Evolutionary conservation across 1,140 invertebrate genomes (phyloP).

Genomic region (Megalopta genalis): DNA sequence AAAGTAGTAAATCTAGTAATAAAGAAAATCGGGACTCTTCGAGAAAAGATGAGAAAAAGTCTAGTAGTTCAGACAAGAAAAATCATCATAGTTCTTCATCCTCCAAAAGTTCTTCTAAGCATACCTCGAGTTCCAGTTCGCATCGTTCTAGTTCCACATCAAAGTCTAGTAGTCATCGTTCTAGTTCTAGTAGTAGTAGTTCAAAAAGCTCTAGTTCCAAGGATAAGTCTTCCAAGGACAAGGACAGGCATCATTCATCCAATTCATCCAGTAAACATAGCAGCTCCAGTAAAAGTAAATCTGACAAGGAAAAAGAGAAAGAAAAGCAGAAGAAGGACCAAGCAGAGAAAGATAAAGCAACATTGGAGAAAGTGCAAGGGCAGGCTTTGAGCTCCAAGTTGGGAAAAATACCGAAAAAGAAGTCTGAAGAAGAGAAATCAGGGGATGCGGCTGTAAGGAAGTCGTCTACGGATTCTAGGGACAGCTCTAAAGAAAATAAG

Average conservation of each 20-base stretch:
- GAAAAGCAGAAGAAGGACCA: constrained; percentile 80
- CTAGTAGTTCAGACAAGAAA: constrained; percentile 74
- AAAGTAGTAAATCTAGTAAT: constrained; percentile 73
- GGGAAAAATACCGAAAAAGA: constrained; percentile 89
- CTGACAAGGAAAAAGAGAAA: constrained; percentile 78
- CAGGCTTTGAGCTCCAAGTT: constrained; percentile 84
- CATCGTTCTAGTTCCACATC: constrained; percentile 77
- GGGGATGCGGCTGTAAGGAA: constrained; percentile 62
- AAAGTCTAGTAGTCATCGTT: constrained; percentile 73
- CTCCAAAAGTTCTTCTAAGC: constrained; percentile 77
- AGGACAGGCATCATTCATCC: constrained; percentile 73
- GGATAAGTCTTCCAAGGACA: constrained; percentile 76
- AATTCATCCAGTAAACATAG: constrained; percentile 77
- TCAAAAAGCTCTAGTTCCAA: constrained; percentile 69
- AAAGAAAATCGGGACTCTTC: constrained; percentile 76
- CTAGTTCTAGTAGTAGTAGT: constrained; percentile 67
- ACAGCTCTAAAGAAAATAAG: constrained; percentile 75
- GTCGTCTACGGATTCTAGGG: constrained; percentile 71
- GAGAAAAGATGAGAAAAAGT: constrained; percentile 76
- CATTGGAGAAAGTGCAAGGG: constrained; percentile 83
- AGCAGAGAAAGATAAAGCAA: constrained; percentile 85
- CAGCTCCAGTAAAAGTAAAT: constrained; percentile 69
- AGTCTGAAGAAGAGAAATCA: constrained; percentile 75
- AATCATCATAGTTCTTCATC: constrained; percentile 80
- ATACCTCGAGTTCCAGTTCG: constrained; percentile 66